Evolutionary conservation across 1,140 invertebrate species (phyloP), one percentile per base, ranked within the genome.

Genomic region (Drosophila nigromelanica): DNA sequence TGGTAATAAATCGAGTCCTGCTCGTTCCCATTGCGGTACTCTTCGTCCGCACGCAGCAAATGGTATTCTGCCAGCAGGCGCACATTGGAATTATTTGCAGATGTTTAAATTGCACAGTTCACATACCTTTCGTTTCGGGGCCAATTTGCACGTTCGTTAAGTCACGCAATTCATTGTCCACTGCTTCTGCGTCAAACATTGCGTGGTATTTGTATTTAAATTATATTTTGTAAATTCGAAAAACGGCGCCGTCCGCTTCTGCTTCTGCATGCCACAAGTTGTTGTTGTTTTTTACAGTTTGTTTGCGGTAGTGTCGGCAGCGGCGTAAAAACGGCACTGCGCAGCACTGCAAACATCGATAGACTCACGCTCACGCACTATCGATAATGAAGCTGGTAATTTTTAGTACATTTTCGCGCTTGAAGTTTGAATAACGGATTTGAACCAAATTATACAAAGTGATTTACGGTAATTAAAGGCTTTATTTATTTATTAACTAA

Each of bases 1-100:
- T 91, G 90, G 54, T 89, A 90, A 54, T 80, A 91, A 43, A 91
- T 90, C 0, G 90, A 89, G 42, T 76, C 40, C 11, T 71, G 37
- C 21, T 56, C 48, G 27, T 89, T 90, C 0, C 78, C 78, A 73
- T 83, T 87, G 14, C 55, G 43, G 59, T 76, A 90, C 40, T 90
- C 90, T 18, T 80, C 79, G 21, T 90, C 86, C 1, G 80, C 83
- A 30, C 85, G 67, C 14, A 83, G 18, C 37, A 89, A 78, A 72
- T 89, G 75, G 6, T 64, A 83, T 75, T 89, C 83, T 89, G 35
- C 0, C 39, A 11, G n/a, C 5, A 7, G n/a, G 4, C 11, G n/a
- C 7, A 11, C 18, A 5, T 5, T 12, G 5, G 33, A 54, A 43
- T 55, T 54, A 37, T 14, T 21, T 33, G 4, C 1, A 30, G 35